Evolutionary conservation across 2,888 invertebrate species (phyloP), one percentile per base, ranked within the genome.

Genomic region (Diarsia rubi): DNA sequence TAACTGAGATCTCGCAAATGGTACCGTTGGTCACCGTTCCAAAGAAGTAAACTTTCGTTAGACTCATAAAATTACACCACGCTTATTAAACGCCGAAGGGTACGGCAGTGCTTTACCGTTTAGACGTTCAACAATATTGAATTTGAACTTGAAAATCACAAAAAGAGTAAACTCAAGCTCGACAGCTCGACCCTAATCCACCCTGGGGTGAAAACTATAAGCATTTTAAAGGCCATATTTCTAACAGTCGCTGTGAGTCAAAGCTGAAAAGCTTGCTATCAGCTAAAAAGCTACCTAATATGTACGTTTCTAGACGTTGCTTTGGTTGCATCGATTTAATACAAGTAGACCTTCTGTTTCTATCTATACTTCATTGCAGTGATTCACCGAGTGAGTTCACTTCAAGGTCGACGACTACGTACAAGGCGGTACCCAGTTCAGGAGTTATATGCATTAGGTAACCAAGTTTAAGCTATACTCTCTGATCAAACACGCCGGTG

Each of bases 321-420:
- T 24, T 47, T 66, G 14, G 21, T 4, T 54, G 14, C 44, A 52
- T n/a, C 9, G 6, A 11, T 59, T 44, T 4, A 1, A 8, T 52
- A 31, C 21, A 44, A 75, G 37, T 70, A n/a, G 4, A 27, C n/a
- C 64, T 82, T 85, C 72, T 85, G 69, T 44, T 14, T 16, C 19
- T 47, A 11, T 27, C 5, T 42, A 31, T 27, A 64, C 21, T 12
- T 19, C 5, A 57, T 65, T n/a, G 60, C 12, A 59, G 70, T 85
- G 85, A 82, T 70, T 62, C 83, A 82, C 57, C 54, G 67, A 70
- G 85, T 82, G 74, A 75, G 83, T 79, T 79, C 68, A 78, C 63
- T 78, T 82, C 88, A 87, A 87, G 87, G 88, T 81, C 83, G 85
- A 85, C 87, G 27, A 88, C 73, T 86, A 75, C 47, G 78, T 77